Percentiles rank a stretch among this genome's conserved stretches.
phyloP scores from a whole-genome alignment of 2,797 vertebrate species.

The Lateolabrax maculatus region DNA sequence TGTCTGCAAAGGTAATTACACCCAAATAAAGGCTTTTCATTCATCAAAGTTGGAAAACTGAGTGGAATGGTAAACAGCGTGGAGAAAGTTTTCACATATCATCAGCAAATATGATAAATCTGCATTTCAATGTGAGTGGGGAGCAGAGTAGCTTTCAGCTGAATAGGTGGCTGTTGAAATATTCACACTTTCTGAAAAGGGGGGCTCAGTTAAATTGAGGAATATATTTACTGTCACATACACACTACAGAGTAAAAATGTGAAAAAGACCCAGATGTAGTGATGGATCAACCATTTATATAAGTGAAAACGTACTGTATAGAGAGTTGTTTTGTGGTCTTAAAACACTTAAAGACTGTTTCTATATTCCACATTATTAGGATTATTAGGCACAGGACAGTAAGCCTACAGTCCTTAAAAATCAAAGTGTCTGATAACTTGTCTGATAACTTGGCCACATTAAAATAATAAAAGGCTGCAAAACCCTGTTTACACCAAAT shows the following conservation, averaged over 20 bases:
- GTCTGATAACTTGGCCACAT: not conserved
- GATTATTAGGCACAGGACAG: not conserved
- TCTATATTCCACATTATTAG: not conserved
- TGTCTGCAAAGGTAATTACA: not conserved
- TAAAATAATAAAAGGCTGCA: no score
- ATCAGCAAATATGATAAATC: not conserved
- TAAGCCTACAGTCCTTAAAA: not conserved
- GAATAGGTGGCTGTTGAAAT: not conserved
- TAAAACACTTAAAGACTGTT: not conserved
- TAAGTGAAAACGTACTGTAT: not conserved
- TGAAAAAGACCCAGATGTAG: not conserved
- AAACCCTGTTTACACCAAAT: not conserved
- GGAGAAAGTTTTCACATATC: not conserved
- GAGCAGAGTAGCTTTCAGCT: not conserved
- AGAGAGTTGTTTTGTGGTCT: not conserved
- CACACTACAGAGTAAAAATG: not conserved
- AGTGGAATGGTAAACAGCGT: not conserved
- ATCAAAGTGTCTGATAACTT: not conserved
- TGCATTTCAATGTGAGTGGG: not conserved
- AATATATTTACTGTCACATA: not conserved
- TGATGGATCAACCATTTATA: not conserved
- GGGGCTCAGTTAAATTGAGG: not conserved
- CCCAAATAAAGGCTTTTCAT: conserved; percentile 3
- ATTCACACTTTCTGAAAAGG: not conserved
- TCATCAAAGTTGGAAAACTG: not conserved